Evolutionary conservation across 2,888 invertebrate genomes (phyloP).

Genomic region (Reticulitermes lucifugus): DNA sequence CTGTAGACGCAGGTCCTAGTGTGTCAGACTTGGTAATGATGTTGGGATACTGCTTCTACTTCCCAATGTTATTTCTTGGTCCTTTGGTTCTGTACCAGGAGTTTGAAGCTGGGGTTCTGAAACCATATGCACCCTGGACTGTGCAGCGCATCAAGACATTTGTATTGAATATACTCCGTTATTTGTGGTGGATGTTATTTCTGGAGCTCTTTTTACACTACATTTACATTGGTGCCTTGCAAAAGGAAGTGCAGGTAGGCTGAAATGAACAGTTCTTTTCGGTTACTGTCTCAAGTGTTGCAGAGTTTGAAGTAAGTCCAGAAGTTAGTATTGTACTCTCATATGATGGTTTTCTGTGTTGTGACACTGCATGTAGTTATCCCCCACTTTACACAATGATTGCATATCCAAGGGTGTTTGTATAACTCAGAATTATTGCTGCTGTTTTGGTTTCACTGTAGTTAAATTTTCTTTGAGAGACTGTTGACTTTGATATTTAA

Average conservation of each 20-base stretch:
- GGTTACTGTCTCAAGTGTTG: no score
- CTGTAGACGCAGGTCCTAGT: slow-evolving; percentile 54
- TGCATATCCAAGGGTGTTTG: no score
- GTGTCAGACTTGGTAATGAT: slow-evolving; percentile 65
- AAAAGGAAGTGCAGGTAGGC: slow-evolving; percentile 72
- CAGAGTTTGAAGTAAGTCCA: no score
- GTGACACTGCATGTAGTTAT: no score
- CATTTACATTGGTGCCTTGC: slow-evolving; percentile 84
- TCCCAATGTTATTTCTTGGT: slow-evolving; percentile 85
- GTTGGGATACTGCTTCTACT: slow-evolving; percentile 82
- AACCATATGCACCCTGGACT: slow-evolving; percentile 56
- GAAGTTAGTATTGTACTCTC: no score
- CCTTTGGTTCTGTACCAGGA: slow-evolving; percentile 85
- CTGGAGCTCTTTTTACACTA: slow-evolving; percentile 82
- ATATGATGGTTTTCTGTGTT: no score
- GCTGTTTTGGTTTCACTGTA: no score
- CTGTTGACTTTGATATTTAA: no score
- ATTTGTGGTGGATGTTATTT: slow-evolving; percentile 75
- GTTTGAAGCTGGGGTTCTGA: slow-evolving; percentile 67
- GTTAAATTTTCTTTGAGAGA: no score
- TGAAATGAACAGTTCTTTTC: no score
- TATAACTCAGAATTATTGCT: no score
- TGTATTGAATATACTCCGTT: slow-evolving; percentile 65
- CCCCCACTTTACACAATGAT: no score
- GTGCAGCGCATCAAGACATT: slow-evolving; percentile 54